Evolutionary conservation across 2,888 invertebrate genomes (phyloP).

Genomic region (Athetis lepigone): DNA sequence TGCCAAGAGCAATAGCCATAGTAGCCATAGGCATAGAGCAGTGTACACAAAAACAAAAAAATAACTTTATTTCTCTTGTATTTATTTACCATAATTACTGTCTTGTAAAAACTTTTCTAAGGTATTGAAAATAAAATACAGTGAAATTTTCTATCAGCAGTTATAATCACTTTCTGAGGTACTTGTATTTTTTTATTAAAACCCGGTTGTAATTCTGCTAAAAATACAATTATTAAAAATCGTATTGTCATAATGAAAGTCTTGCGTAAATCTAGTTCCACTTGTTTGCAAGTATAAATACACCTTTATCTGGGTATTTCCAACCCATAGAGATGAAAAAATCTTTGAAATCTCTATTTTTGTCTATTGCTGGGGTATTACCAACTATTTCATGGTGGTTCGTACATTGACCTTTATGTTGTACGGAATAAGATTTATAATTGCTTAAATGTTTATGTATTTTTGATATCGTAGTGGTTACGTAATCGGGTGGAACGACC

Average conservation of each 20-base stretch:
- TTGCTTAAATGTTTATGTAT: conserved; percentile 19
- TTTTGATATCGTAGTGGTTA: conserved; percentile 9
- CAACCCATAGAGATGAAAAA: conserved; percentile 35
- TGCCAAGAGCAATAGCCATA: conserved; percentile 21
- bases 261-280: not conserved
- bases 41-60: too few relatives aligned
- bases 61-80: too few relatives aligned
- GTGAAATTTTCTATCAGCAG: not conserved
- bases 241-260: too few relatives aligned
- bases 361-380: conserved; percentile 50
- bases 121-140: too few relatives aligned
- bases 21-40: too few relatives aligned
- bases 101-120: too few relatives aligned
- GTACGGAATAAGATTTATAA: conserved; percentile 5
- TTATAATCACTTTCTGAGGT: not conserved
- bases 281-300: conserved; percentile 6
- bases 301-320: conserved; percentile 22
- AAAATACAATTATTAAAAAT: too few relatives aligned
- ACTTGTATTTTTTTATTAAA: not conserved
- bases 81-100: too few relatives aligned
- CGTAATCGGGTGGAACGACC: conserved; percentile 3
- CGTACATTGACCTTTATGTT: conserved; percentile 1
- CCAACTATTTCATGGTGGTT: conserved; percentile 1
- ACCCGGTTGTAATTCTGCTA: not conserved
- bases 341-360: conserved; percentile 28